phyloP scores from a whole-genome alignment of 2,797 vertebrate species.

The Odontamblyopus rebecca region DNA sequence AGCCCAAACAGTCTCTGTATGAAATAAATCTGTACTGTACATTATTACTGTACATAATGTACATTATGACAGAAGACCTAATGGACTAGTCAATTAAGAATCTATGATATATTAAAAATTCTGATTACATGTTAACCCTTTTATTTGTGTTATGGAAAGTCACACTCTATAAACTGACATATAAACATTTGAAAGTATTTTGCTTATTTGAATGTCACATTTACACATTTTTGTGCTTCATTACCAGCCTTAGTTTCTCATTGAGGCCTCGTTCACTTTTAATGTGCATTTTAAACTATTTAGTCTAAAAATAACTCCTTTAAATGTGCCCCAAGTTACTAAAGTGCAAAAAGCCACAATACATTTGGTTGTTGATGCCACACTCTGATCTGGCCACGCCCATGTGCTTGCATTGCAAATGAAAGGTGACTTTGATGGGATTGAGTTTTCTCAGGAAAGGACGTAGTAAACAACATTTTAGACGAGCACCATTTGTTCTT shows the following conservation, averaged over 20 bases:
- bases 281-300: constrained; percentile 23
- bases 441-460: constrained; percentile 30
- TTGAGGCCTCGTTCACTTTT: constrained; percentile 69
- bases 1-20: too few species aligned
- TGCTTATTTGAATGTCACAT: constrained; percentile 35
- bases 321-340: constrained; percentile 5
- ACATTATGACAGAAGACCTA: too few species aligned
- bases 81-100: too few species aligned
- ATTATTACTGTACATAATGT: too few species aligned
- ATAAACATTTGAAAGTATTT: constrained; percentile 26
- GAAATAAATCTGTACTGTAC: too few species aligned
- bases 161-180: not conserved
- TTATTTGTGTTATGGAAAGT: not conserved
- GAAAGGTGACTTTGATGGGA: constrained; percentile 28
- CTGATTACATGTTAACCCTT: not conserved
- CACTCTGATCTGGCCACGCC: constrained; percentile 28
- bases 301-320: constrained; percentile 21
- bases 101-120: not conserved
- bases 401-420: constrained; percentile 38
- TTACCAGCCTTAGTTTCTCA: constrained; percentile 65
- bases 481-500: constrained; percentile 1
- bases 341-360: not conserved
- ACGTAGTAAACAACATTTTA: constrained; percentile 9
- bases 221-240: constrained; percentile 10
- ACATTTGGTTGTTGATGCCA: constrained; percentile 5